phyloP scores from a whole-genome alignment of 2,113 vertebrate genomes.

The Noturus placidus region DNA sequence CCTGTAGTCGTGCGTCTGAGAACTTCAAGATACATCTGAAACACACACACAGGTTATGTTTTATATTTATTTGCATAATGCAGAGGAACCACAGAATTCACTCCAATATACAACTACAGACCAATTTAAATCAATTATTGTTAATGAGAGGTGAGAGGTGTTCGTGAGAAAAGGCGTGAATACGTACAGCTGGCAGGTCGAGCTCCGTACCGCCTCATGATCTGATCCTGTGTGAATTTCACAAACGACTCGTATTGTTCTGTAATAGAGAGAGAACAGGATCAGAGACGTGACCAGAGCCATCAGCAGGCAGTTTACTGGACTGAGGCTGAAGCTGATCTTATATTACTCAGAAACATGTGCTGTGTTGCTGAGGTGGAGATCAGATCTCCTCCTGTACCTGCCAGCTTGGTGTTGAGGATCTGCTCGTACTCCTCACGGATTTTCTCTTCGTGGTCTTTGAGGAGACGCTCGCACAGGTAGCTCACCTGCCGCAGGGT shows the following conservation, averaged over 20 bases:
- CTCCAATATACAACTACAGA: neutral
- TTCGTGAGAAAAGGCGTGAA: neutral
- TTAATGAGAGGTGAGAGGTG: too few relatives aligned
- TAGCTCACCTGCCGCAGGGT: slow-evolving; percentile 88
- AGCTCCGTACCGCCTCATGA: slow-evolving; percentile 90
- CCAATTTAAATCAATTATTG: neutral
- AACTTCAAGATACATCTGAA: slow-evolving; percentile 87
- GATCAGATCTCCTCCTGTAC: slow-evolving; percentile 58
- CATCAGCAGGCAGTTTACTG: too few relatives aligned
- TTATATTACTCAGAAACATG: too few relatives aligned
- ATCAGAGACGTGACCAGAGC: neutral
- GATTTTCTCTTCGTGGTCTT: slow-evolving; percentile 91
- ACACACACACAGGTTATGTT: neutral
- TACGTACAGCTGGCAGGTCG: slow-evolving; percentile 87
- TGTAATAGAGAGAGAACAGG: slow-evolving; percentile 57
- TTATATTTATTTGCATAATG: neutral
- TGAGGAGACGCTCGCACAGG: slow-evolving; percentile 87
- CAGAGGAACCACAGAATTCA: neutral
- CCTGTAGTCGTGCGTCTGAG: slow-evolving; percentile 66
- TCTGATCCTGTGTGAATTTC: slow-evolving; percentile 95
- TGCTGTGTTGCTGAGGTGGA: too few relatives aligned
- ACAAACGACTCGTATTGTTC: slow-evolving; percentile 95
- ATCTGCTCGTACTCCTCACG: slow-evolving; percentile 91
- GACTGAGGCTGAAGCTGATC: too few relatives aligned
- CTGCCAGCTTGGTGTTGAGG: slow-evolving; percentile 89